Base-by-base conservation (phyloP, 2,888 invertebrate genomes). In the Stenurella melanura region DNA sequence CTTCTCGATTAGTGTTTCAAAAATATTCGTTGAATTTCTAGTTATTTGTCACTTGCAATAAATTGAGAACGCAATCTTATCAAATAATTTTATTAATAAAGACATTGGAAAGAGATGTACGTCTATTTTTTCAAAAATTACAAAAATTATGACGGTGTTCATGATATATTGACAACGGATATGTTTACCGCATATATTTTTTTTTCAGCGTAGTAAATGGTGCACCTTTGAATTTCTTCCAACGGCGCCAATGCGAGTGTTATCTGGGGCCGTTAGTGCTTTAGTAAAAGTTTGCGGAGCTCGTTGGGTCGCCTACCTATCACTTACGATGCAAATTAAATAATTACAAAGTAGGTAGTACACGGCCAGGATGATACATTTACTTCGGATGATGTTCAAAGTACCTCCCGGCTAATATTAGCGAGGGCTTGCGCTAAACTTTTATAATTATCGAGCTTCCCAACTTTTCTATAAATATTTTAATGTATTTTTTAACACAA, bases 311-410 rank as follows among this genome's bases (percentile, higher is more conserved):
- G 83, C 82, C 85, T 86, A 88, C 87, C 87, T 88, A 88, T 88
- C 88, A 88, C 87, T 88, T 88, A 86, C 87, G 87, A 88, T 88
- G 89, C 88, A 89, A 88, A 88, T 89, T 89, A 88, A 88, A 88
- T 89, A 88, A 89, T 89, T 88, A 88, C 87, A 87, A 88, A 89
- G 87, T 88, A 87, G 87, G 86, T 87, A 86, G 85, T 81, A 84
- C 83, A 84, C 81, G 81, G 79, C 77, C 77, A 81, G 82, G 85
- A 86, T 85, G 86, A 86, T 86, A 86, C 85, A 85, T 87, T 85
- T 85, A 85, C 86, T 83, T 79, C 76, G 80, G 83, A 85, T 84
- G 83, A 84, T 85, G 85, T 81, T 85, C 87, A 87, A 87, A 87
- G 86, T 84, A 84, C 85, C 84, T 82, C 78, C 82, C 83, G 80